A percentile compares a stretch with the other conserved stretches of the same genome.
Evolutionary conservation across 2,888 invertebrate species (phyloP).

Genomic region (Lepidocyrtoides sp.): DNA sequence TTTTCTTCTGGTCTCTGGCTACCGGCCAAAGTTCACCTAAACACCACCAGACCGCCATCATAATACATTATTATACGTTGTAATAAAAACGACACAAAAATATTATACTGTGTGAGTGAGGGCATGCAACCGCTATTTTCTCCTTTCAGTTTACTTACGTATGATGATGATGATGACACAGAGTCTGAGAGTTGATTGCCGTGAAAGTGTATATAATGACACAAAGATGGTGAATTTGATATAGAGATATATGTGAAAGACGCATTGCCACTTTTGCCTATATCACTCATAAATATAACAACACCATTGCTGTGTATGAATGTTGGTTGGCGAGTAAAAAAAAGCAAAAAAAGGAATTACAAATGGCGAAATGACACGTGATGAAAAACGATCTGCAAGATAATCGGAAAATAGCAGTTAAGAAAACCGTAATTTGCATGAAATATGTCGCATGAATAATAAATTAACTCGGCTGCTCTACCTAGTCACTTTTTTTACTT

Average conservation of each 20-base stretch:
- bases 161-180: slow-evolving; percentile 28
- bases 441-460: slow-evolving; percentile 77
- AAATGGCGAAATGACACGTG: slow-evolving; percentile 65
- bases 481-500: background rate
- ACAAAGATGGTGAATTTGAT: background rate
- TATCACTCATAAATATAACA: background rate
- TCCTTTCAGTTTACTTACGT: background rate
- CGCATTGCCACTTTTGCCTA: background rate
- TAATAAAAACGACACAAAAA: slow-evolving; percentile 12
- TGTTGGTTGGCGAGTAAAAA: slow-evolving; percentile 4
- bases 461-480: slow-evolving; percentile 56
- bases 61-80: slow-evolving; percentile 23
- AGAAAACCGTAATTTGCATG: slow-evolving; percentile 79
- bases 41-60: background rate
- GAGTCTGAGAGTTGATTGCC: slow-evolving; percentile 33
- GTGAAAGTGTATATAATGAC: slow-evolving; percentile 37
- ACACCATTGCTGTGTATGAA: background rate
- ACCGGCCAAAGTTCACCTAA: slow-evolving; percentile 65
- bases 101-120: background rate
- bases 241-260: no score
- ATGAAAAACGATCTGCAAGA: slow-evolving; percentile 77
- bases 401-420: slow-evolving; percentile 79
- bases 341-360: slow-evolving; percentile 33
- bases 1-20: slow-evolving; percentile 47
- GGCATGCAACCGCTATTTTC: slow-evolving; percentile 1